Conservation (phyloP, 2,797 vertebrate species). For the Pangasius larnaudii region DNA sequence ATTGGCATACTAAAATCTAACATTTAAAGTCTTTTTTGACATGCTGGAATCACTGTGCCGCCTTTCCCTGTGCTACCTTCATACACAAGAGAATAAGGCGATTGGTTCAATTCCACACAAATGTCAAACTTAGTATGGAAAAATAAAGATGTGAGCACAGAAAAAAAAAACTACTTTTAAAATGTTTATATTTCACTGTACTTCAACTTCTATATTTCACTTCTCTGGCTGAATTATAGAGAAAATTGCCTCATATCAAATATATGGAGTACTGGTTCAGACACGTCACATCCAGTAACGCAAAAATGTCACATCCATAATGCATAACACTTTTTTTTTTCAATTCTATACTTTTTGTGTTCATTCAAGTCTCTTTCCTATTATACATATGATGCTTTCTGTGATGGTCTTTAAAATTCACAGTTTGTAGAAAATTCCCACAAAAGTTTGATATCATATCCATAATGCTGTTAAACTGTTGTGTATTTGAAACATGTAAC, state of each 20-base stretch:
- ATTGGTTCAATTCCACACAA: not conserved
- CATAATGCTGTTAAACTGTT: too few species aligned
- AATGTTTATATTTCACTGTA: not conserved
- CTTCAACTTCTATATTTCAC: not conserved
- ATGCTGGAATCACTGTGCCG: not conserved
- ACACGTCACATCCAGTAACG: not conserved
- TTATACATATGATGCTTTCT: not conserved
- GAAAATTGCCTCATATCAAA: not conserved
- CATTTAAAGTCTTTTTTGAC: not conserved
- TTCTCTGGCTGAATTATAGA: not conserved
- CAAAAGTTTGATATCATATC: not conserved
- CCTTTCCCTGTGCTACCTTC: not conserved
- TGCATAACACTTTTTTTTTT: not conserved
- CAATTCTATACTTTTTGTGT: not conserved
- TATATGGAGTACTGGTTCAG: not conserved
- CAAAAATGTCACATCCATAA: not conserved
- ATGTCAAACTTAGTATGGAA: not conserved
- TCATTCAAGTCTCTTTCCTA: not conserved
- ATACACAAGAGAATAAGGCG: not conserved
- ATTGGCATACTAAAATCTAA: not conserved
- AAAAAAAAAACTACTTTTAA: not conserved
- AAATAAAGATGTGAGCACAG: not conserved
- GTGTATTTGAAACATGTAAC: too few species aligned
- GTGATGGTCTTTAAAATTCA: not conserved
- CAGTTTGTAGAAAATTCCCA: not conserved